Percentiles rank a stretch among this genome's conserved stretches.
phyloP scores from a whole-genome alignment of 2,888 invertebrate species.

The Crematogaster levior region DNA sequence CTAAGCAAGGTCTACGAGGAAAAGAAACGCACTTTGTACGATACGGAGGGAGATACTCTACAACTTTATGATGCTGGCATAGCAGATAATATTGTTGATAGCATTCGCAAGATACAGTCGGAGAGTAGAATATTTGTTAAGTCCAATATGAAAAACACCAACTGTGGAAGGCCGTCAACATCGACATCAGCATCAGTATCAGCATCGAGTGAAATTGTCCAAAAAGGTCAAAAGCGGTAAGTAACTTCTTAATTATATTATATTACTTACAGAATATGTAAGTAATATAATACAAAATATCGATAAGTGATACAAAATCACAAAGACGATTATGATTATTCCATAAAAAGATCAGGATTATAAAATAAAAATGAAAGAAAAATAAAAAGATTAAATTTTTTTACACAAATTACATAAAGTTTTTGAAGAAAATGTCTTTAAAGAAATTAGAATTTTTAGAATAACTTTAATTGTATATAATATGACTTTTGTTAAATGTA shows the following conservation, averaged over 20 bases:
- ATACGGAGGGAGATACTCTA: constrained; percentile 52
- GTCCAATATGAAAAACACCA: neutral
- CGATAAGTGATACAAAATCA: neutral
- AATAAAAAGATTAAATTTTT: neutral
- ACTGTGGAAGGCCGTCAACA: neutral
- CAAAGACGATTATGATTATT: neutral
- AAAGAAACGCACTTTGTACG: constrained; percentile 40
- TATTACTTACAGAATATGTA: neutral
- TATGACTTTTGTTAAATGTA: neutral
- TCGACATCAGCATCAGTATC: neutral
- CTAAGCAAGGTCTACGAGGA: constrained; percentile 75
- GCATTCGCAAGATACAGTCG: constrained; percentile 66
- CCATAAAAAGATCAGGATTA: neutral
- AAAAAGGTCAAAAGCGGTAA: constrained; percentile 19
- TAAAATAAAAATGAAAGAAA: neutral
- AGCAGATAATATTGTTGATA: constrained; percentile 68
- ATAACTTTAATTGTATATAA: neutral
- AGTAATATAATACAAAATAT: neutral
- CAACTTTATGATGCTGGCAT: constrained; percentile 74
- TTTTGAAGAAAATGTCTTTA: neutral
- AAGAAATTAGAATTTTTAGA: neutral
- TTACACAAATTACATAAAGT: neutral
- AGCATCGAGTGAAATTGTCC: neutral
- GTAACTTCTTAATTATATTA: constrained; percentile 14
- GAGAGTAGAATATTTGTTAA: constrained; percentile 31